A percentile compares a stretch with the other conserved stretches of the same genome.
phyloP scores from a whole-genome alignment of 2,888 invertebrate genomes.

The Diploptera punctata region DNA sequence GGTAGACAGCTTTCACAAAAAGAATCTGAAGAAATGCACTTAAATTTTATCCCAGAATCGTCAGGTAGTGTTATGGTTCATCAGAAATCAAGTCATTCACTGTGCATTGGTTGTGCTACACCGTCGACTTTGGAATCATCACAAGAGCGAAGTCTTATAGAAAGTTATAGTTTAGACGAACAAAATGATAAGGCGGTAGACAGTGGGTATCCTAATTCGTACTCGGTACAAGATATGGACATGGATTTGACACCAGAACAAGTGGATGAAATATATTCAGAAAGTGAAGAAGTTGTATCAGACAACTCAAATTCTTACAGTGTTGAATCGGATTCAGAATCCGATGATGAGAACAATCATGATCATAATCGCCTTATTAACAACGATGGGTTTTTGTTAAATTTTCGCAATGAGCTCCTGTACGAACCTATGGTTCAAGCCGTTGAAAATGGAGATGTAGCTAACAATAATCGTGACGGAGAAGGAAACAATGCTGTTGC shows the following conservation, averaged over 20 bases:
- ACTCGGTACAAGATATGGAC: conserved; percentile 50
- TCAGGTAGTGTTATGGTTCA: not conserved
- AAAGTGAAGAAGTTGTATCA: conserved; percentile 42
- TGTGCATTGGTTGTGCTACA: not conserved
- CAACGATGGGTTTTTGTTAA: conserved; percentile 25
- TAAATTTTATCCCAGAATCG: not conserved
- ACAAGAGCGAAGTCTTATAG: conserved; percentile 7
- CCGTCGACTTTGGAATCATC: not conserved
- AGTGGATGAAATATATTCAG: conserved; percentile 46
- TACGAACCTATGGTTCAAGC: conserved; percentile 45
- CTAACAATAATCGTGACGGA: conserved; percentile 60
- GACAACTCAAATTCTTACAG: not conserved
- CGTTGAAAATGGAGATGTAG: conserved; percentile 61
- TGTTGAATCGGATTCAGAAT: conserved; percentile 33
- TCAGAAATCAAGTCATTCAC: not conserved
- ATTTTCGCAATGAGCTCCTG: conserved; percentile 24
- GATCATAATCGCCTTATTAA: not conserved
- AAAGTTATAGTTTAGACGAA: conserved; percentile 33
- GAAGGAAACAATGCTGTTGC: conserved; percentile 59
- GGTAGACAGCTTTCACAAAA: too few relatives aligned
- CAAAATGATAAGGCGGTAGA: conserved; percentile 46
- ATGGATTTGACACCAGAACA: conserved; percentile 47
- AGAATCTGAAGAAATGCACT: not conserved
- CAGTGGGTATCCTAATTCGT: conserved; percentile 52
- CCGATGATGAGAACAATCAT: not conserved